Conservation (phyloP, 2,888 invertebrate species). For the Cephus sareptanus region DNA sequence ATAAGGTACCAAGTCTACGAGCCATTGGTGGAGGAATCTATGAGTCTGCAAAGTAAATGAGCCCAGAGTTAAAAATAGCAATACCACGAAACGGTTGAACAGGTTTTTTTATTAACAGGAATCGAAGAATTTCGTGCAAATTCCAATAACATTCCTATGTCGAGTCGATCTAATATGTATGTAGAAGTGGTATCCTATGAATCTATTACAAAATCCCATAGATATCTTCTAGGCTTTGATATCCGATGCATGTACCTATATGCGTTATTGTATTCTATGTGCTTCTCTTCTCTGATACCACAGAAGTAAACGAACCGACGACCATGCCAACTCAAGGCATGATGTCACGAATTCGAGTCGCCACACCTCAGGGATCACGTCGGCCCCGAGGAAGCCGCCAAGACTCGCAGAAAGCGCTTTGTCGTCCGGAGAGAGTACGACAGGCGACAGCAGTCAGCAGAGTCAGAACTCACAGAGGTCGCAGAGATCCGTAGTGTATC, state of each 20-base stretch:
- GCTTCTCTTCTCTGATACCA: neutral
- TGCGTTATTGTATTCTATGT: neutral
- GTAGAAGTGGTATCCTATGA: neutral
- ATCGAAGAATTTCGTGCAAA: too few species aligned
- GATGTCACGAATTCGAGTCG: constrained; percentile 56
- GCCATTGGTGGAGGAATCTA: too few species aligned
- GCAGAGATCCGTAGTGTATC: constrained; percentile 84
- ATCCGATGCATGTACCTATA: neutral
- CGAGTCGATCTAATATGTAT: too few species aligned
- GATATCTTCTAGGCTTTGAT: neutral
- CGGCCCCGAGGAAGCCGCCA: constrained; percentile 56
- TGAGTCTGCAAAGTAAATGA: too few species aligned
- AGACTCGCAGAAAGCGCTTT: constrained; percentile 60
- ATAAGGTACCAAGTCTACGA: too few species aligned
- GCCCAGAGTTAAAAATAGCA: too few species aligned
- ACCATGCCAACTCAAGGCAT: constrained; percentile 52
- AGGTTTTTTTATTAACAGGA: too few species aligned
- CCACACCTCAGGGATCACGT: constrained; percentile 51
- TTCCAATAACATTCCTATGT: too few species aligned
- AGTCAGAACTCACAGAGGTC: constrained; percentile 68
- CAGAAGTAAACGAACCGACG: constrained; percentile 57
- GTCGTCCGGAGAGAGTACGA: constrained; percentile 65
- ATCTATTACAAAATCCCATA: neutral
- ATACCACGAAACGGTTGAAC: too few species aligned
- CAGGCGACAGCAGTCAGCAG: constrained; percentile 75